A percentile compares a stretch with the other conserved stretches of the same genome.
phyloP scores from a whole-genome alignment of 2,888 invertebrate genomes.

The Macaria notata region DNA sequence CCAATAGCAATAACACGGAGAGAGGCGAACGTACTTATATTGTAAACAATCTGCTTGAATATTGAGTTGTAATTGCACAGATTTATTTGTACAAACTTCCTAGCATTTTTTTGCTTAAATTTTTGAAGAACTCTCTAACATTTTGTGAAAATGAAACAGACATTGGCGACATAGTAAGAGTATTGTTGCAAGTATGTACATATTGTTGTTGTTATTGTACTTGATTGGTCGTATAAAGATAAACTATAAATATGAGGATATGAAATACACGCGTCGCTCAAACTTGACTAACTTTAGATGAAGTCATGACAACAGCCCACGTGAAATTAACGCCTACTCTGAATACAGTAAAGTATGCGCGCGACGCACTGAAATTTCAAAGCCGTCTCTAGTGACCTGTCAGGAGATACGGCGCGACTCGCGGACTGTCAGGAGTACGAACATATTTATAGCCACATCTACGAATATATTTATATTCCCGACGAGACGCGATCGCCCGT shows the following conservation, averaged over 20 bases:
- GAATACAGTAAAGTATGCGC: slow-evolving; percentile 6
- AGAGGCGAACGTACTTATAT: slow-evolving; percentile 5
- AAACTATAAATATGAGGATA: too few relatives aligned
- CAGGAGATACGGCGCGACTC: slow-evolving; percentile 35
- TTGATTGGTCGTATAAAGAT: too few relatives aligned
- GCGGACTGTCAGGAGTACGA: slow-evolving; percentile 37
- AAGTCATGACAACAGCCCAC: neutral
- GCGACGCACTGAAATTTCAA: slow-evolving; percentile 23
- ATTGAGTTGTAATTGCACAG: slow-evolving; percentile 3
- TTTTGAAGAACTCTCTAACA: too few relatives aligned
- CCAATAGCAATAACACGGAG: slow-evolving; percentile 16
- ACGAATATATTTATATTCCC: slow-evolving; percentile 16
- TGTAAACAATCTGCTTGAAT: slow-evolving; percentile 11
- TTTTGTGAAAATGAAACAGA: too few relatives aligned
- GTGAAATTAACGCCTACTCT: neutral
- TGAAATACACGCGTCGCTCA: neutral
- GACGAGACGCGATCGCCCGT: slow-evolving; percentile 12
- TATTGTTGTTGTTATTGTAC: too few relatives aligned
- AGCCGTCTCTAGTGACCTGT: slow-evolving; percentile 35
- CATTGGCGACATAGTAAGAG: too few relatives aligned
- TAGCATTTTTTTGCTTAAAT: too few relatives aligned
- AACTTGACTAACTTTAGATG: too few relatives aligned
- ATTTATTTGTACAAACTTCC: neutral
- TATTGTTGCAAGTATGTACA: too few relatives aligned
- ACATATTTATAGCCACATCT: slow-evolving; percentile 47